Evolutionary conservation across 2,888 invertebrate species (phyloP).

Genomic region (Desoria tigrina): DNA sequence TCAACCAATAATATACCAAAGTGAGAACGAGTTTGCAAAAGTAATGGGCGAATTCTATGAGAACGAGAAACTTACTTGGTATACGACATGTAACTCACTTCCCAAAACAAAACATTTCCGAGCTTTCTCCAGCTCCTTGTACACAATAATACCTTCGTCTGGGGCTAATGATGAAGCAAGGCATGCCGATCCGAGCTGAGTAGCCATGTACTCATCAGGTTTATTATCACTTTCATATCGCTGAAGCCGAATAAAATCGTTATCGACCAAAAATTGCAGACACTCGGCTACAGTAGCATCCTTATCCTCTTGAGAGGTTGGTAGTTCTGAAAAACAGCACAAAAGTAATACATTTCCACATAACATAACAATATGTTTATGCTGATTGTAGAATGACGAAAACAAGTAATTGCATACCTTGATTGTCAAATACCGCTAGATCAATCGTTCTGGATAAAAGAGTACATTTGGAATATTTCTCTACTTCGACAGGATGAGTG

Average conservation of each 20-base stretch:
- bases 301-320: constrained; percentile 53
- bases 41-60: too few species aligned
- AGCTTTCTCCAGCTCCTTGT: constrained; percentile 86
- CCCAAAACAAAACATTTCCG: constrained; percentile 87
- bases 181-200: constrained; percentile 88
- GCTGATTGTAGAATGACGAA: too few species aligned
- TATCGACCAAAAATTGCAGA: constrained; percentile 71
- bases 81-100: constrained; percentile 91
- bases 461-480: constrained; percentile 77
- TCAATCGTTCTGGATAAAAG: constrained; percentile 60
- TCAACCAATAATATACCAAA: constrained; percentile 1
- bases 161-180: constrained; percentile 91
- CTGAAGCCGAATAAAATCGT: constrained; percentile 70
- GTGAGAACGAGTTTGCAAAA: too few species aligned
- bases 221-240: constrained; percentile 37
- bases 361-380: too few species aligned
- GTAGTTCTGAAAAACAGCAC: constrained; percentile 49
- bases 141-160: constrained; percentile 84
- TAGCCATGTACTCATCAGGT: constrained; percentile 66
- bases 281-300: constrained; percentile 60
- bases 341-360: too few species aligned
- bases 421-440: constrained; percentile 15
- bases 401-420: constrained; percentile 14
- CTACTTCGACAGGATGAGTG: constrained; percentile 69
- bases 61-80: constrained; percentile 77